Evolutionary conservation across 2,888 invertebrate species (phyloP), one percentile per base, ranked within the genome.

Genomic region (Aphodius granarius): DNA sequence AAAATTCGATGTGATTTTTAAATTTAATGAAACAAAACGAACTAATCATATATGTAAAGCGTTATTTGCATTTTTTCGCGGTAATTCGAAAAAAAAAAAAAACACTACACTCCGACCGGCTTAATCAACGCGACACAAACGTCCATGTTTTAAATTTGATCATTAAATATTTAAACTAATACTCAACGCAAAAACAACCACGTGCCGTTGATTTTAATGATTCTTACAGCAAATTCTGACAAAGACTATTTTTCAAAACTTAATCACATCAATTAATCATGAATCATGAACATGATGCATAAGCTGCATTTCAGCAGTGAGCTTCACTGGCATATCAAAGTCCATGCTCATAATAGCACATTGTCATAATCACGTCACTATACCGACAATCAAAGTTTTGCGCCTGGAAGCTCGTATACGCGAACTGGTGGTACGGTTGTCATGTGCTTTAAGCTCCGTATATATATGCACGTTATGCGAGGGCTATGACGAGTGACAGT

Each of bases 1-100:
- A 85, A 86, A 86, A 86, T 85, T 85, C 86, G 85, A 86, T 86
- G 86, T 84, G 85, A 86, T 86, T 87, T 83, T 86, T 86, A 85
- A 86, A 87, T 86, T 86, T 86, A 86, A 86, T 86, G 86, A 86
- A 86, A 87, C 81, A 81, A 81, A 81, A 81, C 81, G 80, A 81
- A 81, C 80, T 80, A 80, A 82, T 86, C 86, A 86, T 85, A 86
- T 85, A 86, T 86, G 86, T 84, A 85, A 86, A 86, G 85, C 85
- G 86, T 84, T 84, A 83, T 84, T 84, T 84, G 82, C 81, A 83
- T 84, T 84, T 84, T 83, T 83, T 82, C 79, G 76, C 81, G 82
- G 83, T 83, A 83, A 82, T 83, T 83, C 83, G 81, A 80, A 79
- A 83, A 84, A 84, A 73, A n/a, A n/a, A n/a, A n/a, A n/a, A n/a